Conservation (phyloP, 2,888 invertebrate species). For the Mythimna impura region DNA sequence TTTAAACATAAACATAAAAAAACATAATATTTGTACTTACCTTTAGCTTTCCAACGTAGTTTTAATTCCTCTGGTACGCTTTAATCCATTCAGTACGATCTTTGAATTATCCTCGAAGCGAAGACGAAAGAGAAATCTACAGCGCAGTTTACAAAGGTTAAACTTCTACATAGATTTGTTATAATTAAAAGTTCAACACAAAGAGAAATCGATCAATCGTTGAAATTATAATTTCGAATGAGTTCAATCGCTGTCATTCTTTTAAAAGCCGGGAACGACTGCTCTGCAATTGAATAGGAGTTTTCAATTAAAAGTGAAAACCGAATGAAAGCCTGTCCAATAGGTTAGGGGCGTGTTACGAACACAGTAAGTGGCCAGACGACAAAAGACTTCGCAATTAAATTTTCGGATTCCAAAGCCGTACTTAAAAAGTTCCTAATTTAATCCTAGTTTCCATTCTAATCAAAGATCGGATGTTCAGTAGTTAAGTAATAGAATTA, state of each 20-base stretch:
- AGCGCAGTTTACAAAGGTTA: conserved; percentile 31
- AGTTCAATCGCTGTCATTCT: conserved; percentile 68
- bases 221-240: conserved; percentile 66
- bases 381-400: conserved; percentile 74
- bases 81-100: conserved; percentile 40
- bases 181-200: conserved; percentile 58
- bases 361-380: conserved; percentile 58
- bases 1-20: neutral
- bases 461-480: conserved; percentile 42
- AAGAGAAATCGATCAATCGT: conserved; percentile 54
- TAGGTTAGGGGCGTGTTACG: conserved; percentile 62
- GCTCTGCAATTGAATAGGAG: conserved; percentile 65
- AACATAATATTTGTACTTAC: neutral
- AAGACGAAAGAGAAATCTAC: conserved; percentile 25
- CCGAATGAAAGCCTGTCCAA: conserved; percentile 67
- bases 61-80: conserved; percentile 18
- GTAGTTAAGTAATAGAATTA: conserved; percentile 33
- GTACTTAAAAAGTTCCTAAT: conserved; percentile 52
- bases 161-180: conserved; percentile 50
- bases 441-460: conserved; percentile 47
- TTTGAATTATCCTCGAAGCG: conserved; percentile 28
- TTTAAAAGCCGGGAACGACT: conserved; percentile 60
- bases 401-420: conserved; percentile 65
- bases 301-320: conserved; percentile 74
- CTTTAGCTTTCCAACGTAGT: conserved; percentile 2